Evolutionary conservation across 2,113 vertebrate genomes (phyloP).

Genomic region (Mormoops blainvillei): DNA sequence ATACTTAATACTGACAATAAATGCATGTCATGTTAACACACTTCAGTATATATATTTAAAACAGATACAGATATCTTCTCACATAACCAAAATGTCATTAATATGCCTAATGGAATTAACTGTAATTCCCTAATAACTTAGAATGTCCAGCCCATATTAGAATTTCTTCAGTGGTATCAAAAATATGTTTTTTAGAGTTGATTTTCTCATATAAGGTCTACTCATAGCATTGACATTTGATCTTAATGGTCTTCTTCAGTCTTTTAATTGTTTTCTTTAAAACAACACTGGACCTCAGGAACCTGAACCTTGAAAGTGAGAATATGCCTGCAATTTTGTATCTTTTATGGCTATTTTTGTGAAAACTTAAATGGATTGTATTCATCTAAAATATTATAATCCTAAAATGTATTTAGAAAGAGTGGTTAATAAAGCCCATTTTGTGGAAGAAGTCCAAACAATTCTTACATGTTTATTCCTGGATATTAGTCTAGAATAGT

Average conservation of each 20-base stretch:
- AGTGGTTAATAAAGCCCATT: not conserved
- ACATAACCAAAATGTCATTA: not conserved
- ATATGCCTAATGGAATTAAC: not conserved
- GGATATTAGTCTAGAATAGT: not conserved
- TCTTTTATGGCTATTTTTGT: not conserved
- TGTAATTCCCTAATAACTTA: not conserved
- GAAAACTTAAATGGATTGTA: slow-evolving; percentile 2
- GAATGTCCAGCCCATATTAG: not conserved
- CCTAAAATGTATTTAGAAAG: not conserved
- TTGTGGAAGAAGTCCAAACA: not conserved
- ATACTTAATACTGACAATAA: not conserved
- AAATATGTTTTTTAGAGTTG: slow-evolving; percentile 8
- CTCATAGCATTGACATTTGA: not conserved
- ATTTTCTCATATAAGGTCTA: not conserved
- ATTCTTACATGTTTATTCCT: not conserved
- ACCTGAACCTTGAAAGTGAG: not conserved
- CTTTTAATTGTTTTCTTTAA: not conserved
- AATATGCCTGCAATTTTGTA: not conserved
- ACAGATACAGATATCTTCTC: slow-evolving; percentile 17
- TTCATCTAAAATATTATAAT: not conserved
- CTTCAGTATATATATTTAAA: not conserved
- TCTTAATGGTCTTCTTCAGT: not conserved
- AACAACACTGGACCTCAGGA: not conserved
- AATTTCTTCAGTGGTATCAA: not conserved
- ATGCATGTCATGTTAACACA: not conserved